Percentiles rank a stretch among this genome's conserved stretches.
phyloP scores from a whole-genome alignment of 2,113 vertebrate species.

The Alexandromys fortis region DNA sequence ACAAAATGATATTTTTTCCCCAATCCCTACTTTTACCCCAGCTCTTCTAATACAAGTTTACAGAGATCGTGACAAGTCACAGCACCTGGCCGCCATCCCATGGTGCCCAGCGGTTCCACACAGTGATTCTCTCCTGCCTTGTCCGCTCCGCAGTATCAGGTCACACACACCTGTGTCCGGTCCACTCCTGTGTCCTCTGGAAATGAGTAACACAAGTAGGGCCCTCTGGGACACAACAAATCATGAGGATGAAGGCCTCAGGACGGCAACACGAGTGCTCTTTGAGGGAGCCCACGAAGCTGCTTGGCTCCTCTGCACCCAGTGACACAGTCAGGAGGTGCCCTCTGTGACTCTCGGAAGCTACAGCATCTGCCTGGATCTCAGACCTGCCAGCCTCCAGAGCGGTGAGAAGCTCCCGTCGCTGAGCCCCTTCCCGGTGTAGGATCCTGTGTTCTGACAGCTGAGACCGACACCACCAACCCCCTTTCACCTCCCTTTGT shows the following conservation, averaged over 20 bases:
- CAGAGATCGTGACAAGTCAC: background rate
- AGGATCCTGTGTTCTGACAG: background rate
- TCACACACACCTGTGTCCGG: background rate
- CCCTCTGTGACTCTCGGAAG: no score
- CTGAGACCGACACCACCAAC: background rate
- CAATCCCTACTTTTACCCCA: background rate
- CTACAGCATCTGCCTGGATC: background rate
- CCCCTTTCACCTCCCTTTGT: background rate
- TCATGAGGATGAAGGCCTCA: background rate
- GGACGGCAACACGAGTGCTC: background rate
- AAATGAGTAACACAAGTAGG: background rate
- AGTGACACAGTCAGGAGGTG: background rate
- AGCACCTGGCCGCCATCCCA: background rate
- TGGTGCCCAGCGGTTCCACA: background rate
- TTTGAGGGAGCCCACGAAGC: background rate
- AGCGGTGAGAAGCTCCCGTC: background rate
- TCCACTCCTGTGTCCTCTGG: background rate
- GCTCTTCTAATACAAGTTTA: background rate
- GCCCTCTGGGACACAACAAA: background rate
- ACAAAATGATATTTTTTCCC: background rate
- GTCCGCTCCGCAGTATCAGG: background rate
- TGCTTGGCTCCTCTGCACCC: background rate
- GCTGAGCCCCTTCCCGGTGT: no score
- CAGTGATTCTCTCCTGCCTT: background rate
- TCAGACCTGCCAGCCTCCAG: background rate